Evolutionary conservation across 1,140 invertebrate genomes (phyloP).

Genomic region (Cydia pomonella): DNA sequence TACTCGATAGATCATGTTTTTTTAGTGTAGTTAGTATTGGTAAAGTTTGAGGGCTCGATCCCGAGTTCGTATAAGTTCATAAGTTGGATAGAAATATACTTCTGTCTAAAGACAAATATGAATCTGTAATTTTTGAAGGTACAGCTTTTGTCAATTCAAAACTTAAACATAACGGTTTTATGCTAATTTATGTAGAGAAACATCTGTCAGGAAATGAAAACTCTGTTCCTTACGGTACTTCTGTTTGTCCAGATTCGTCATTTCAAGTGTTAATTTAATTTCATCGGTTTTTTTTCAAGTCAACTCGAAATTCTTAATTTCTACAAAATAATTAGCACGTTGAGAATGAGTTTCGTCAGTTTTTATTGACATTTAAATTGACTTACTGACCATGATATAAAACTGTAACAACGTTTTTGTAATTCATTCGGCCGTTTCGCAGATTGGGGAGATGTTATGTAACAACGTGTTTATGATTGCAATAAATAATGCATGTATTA

Average conservation of each 20-base stretch:
- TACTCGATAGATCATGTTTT: too few relatives aligned
- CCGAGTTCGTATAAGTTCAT: too few relatives aligned
- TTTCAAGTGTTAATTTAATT: conserved; percentile 20
- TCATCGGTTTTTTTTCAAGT: not conserved
- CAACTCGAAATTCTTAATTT: conserved; percentile 14
- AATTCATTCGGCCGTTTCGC: not conserved
- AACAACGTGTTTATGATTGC: not conserved
- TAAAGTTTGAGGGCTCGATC: too few relatives aligned
- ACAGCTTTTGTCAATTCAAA: not conserved
- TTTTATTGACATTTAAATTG: conserved; percentile 31
- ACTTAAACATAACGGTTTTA: conserved; percentile 8
- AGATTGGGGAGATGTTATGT: not conserved
- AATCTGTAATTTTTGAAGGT: not conserved
- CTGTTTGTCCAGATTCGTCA: conserved; percentile 15
- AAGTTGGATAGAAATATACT: too few relatives aligned
- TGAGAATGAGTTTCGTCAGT: conserved; percentile 7
- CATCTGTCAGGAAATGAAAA: conserved; percentile 13
- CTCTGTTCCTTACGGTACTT: not conserved
- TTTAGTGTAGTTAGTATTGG: too few relatives aligned
- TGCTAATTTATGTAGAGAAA: not conserved
- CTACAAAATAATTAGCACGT: conserved; percentile 20
- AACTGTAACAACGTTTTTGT: conserved; percentile 24
- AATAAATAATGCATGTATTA: not conserved
- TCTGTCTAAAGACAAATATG: too few relatives aligned
- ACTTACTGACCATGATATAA: conserved; percentile 31